Conservation (phyloP, 2,113 vertebrate species). For the Pygoscelis antarcticus region DNA sequence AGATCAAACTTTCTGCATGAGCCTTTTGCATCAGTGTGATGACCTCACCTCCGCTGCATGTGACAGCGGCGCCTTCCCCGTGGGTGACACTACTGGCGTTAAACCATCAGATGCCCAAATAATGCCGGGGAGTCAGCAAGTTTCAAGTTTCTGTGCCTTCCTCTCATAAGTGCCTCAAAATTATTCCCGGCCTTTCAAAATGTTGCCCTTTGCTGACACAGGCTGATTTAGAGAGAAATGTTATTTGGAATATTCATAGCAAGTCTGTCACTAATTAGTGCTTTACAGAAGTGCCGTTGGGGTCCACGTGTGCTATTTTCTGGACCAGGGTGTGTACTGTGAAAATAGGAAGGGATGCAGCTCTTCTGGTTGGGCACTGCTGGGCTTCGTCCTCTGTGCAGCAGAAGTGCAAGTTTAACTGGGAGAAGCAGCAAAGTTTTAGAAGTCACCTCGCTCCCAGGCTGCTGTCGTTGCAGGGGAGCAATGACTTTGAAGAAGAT, state of each 20-base stretch:
- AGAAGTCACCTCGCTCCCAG: fast-evolving
- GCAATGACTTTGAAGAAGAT: neutral
- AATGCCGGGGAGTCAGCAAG: neutral
- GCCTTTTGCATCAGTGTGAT: neutral
- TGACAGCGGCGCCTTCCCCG: neutral
- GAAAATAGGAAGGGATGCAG: neutral
- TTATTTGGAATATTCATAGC: slow-evolving; percentile 58
- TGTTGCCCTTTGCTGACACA: slow-evolving; percentile 51
- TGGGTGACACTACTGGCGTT: fast-evolving
- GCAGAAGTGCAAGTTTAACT: neutral
- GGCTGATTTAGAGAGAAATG: slow-evolving; percentile 30
- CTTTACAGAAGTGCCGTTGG: slow-evolving; percentile 44
- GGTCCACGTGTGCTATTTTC: slow-evolving; percentile 11
- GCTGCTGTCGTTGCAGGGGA: fast-evolving
- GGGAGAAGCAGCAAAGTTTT: neutral
- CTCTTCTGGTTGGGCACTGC: neutral
- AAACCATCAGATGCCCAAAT: neutral
- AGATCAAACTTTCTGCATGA: neutral
- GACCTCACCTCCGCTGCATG: neutral
- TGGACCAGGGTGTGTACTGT: slow-evolving; percentile 1
- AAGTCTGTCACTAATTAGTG: slow-evolving; percentile 62
- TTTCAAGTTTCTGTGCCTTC: neutral
- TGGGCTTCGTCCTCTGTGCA: neutral
- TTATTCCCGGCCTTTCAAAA: neutral
- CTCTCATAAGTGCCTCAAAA: neutral